Conservation (phyloP, 2,888 invertebrate species). For the Hydropsyche betteni region DNA sequence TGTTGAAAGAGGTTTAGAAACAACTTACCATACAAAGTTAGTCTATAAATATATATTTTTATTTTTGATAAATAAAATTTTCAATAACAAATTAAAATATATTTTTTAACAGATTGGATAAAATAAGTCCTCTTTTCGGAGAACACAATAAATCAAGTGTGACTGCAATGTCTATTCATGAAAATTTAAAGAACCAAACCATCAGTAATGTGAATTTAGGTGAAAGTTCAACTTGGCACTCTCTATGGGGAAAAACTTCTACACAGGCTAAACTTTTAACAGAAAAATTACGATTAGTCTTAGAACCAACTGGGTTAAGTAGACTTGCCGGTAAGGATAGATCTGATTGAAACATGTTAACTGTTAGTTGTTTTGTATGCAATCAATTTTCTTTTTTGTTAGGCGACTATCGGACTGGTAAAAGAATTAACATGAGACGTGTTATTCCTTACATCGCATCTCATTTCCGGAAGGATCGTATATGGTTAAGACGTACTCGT, state of each 20-base stretch:
- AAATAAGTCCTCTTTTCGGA: constrained; percentile 53
- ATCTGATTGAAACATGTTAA: neutral
- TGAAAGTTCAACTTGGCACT: constrained; percentile 69
- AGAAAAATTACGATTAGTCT: constrained; percentile 90
- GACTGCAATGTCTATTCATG: constrained; percentile 53
- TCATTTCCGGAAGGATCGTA: constrained; percentile 98
- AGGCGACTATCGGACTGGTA: constrained; percentile 97
- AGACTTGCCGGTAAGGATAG: constrained; percentile 71
- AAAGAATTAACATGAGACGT: constrained; percentile 95
- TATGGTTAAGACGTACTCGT: constrained; percentile 96
- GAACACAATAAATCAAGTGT: constrained; percentile 57
- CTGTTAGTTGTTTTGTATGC: neutral
- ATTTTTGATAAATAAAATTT: neutral
- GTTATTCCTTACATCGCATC: constrained; percentile 99
- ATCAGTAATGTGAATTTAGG: constrained; percentile 54
- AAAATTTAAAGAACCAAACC: constrained; percentile 36
- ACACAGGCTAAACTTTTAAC: constrained; percentile 84
- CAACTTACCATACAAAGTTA: constrained; percentile 80
- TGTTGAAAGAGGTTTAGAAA: constrained; percentile 75
- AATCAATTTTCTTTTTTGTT: constrained; percentile 53
- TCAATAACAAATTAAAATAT: neutral
- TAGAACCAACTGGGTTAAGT: constrained; percentile 95
- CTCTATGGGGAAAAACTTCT: constrained; percentile 68
- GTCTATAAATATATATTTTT: constrained; percentile 47
- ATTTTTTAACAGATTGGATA: constrained; percentile 52